Percentiles rank a stretch among this genome's conserved stretches.
phyloP scores from a whole-genome alignment of 1,140 invertebrate species.

The Pseudomyrmex sp. region DNA sequence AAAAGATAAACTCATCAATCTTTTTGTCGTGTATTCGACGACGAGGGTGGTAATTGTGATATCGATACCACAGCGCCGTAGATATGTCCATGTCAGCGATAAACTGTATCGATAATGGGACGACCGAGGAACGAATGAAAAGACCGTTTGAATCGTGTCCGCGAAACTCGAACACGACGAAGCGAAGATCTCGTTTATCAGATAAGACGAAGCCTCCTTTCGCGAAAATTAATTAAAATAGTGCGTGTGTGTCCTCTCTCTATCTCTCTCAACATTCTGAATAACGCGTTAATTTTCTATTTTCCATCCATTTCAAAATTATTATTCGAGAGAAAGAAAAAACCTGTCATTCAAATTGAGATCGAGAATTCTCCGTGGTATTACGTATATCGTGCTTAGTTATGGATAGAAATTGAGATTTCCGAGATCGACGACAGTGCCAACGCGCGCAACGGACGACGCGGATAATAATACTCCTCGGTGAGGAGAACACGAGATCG shows the following conservation, averaged over 20 bases:
- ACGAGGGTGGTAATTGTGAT: slow-evolving; percentile 47
- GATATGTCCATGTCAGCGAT: slow-evolving; percentile 65
- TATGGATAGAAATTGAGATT: slow-evolving; percentile 24
- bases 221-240: slow-evolving; percentile 42
- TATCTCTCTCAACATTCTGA: not conserved
- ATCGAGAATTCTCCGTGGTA: not conserved
- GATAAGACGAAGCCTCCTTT: slow-evolving; percentile 47
- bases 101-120: slow-evolving; percentile 65
- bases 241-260: not conserved
- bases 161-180: slow-evolving; percentile 44
- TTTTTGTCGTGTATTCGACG: slow-evolving; percentile 51
- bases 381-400: not conserved
- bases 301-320: not conserved
- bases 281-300: not conserved
- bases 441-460: slow-evolving; percentile 5
- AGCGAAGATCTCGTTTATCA: slow-evolving; percentile 53
- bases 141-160: slow-evolving; percentile 15
- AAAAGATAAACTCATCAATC: slow-evolving; percentile 42
- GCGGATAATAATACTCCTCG: slow-evolving; percentile 36
- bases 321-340: slow-evolving; percentile 18
- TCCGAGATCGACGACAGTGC: slow-evolving; percentile 22
- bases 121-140: slow-evolving; percentile 20
- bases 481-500: slow-evolving; percentile 26
- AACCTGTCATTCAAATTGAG: not conserved
- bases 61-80: slow-evolving; percentile 22